Evolutionary conservation across 2,797 vertebrate species (phyloP), one percentile per base, ranked within the genome.

Genomic region (Macroramphosus scolopax): DNA sequence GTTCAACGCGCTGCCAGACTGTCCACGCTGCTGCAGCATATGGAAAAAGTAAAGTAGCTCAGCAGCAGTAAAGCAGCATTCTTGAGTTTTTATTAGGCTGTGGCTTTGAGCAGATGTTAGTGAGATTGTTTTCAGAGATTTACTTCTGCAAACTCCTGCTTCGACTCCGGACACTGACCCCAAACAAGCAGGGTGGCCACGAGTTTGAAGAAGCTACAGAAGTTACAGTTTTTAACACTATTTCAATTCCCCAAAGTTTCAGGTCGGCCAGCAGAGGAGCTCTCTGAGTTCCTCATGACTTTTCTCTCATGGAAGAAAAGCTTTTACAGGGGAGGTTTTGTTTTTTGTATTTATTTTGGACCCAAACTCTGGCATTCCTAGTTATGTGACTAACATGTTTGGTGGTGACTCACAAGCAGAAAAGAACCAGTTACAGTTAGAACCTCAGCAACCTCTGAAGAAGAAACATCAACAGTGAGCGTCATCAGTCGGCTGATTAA

Each of bases 21-120:
- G n/a, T 67, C 68, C 68, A 53, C 17, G 25, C 63, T 33, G 67
- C 60, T 33, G 41, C 63, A 64, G 55, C 77, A 60, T 74, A 80
- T 83, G 85, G 83, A 82, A 84, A 85, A 84, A 80, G 74, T 83
- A 73, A 83, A 80, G 77, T 61, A 66, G 73, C 51, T 67, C 62
- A 63, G 59, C 52, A 68, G 75, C 68, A 51, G 76, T 75, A 75
- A 83, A 80, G 48, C 57, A 42, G 72, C 79, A 80, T 81, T 81
- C 81, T 84, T 82, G 15, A 44, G 60, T 22, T 83, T 83, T 84
- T 85, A 83, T 82, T 71, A 55, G 75, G 48, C 64, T 65, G 54
- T 58, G 45, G 58, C 65, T 53, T 35, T 28, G 54, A 77, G 66
- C 83, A 84, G 80, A 84, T 84, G 81, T 83, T 66, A 15, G 57